Percentiles rank a stretch among this genome's conserved stretches.
Evolutionary conservation across 2,888 invertebrate genomes (phyloP).

Genomic region (Archips xylosteana): DNA sequence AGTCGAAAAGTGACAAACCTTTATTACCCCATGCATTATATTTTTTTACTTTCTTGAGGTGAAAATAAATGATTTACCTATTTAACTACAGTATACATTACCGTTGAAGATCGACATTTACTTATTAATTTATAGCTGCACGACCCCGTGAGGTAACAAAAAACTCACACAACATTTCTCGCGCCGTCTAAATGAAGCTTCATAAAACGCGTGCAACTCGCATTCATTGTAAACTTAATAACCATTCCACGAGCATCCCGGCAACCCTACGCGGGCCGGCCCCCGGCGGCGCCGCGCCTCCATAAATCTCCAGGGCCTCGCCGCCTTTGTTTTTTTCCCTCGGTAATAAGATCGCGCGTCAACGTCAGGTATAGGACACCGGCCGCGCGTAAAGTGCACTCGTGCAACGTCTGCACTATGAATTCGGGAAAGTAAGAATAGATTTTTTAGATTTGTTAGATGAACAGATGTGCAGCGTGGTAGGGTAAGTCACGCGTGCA

Average conservation of each 20-base stretch:
- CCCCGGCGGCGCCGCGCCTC: conserved; percentile 74
- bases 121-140: too few relatives aligned
- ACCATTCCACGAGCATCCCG: not conserved
- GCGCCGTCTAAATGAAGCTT: not conserved
- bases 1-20: too few relatives aligned
- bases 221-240: conserved; percentile 6
- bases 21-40: too few relatives aligned
- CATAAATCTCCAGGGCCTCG: conserved; percentile 73
- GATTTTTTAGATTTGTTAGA: too few relatives aligned
- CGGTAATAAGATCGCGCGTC: conserved; percentile 81
- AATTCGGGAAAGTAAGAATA: not conserved
- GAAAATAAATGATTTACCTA: too few relatives aligned
- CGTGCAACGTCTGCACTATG: not conserved
- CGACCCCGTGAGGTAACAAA: not conserved
- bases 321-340: conserved; percentile 59
- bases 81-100: too few relatives aligned
- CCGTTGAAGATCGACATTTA: too few relatives aligned
- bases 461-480: too few relatives aligned
- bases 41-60: too few relatives aligned
- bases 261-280: conserved; percentile 13
- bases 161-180: not conserved
- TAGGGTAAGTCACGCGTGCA: too few relatives aligned
- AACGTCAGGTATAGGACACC: conserved; percentile 72
- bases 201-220: not conserved
- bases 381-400: not conserved